Evolutionary conservation across 1,140 invertebrate species (phyloP).

Genomic region (Ceratina japonica): DNA sequence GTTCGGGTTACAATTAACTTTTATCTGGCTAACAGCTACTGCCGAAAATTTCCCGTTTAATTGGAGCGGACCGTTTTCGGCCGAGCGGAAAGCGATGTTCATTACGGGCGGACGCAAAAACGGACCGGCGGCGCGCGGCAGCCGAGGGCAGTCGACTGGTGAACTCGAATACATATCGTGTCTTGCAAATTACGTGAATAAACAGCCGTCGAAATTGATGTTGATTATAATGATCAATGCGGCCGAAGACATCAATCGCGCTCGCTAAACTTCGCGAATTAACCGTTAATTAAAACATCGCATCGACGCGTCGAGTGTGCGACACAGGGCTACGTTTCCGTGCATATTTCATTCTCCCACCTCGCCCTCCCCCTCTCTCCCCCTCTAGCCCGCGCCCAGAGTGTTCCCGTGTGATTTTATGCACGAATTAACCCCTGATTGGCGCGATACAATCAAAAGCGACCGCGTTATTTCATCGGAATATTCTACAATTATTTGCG

Average conservation of each 20-base stretch:
- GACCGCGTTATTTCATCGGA: neutral
- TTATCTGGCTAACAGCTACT: constrained; percentile 1
- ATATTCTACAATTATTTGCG: neutral
- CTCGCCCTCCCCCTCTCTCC: no score
- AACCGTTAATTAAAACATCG: constrained; percentile 32
- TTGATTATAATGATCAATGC: constrained; percentile 34
- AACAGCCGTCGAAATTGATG: constrained; percentile 36
- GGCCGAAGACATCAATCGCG: constrained; percentile 31
- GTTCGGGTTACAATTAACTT: constrained; percentile 21
- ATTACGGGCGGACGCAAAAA: constrained; percentile 22
- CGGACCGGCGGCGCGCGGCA: neutral
- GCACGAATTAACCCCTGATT: neutral
- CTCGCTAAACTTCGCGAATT: constrained; percentile 12
- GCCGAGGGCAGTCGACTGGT: neutral
- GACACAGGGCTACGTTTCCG: no score
- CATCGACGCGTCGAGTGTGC: neutral
- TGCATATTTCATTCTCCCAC: no score
- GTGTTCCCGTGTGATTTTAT: neutral
- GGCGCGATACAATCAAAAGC: neutral
- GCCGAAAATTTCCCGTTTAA: constrained; percentile 34
- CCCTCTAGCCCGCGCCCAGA: neutral
- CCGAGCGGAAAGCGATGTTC: constrained; percentile 28
- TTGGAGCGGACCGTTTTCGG: constrained; percentile 20
- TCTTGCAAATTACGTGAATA: constrained; percentile 44
- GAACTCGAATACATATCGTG: constrained; percentile 19